Base-by-base conservation (phyloP, 2,113 vertebrate genomes). In the Carettochelys insculpta region DNA sequence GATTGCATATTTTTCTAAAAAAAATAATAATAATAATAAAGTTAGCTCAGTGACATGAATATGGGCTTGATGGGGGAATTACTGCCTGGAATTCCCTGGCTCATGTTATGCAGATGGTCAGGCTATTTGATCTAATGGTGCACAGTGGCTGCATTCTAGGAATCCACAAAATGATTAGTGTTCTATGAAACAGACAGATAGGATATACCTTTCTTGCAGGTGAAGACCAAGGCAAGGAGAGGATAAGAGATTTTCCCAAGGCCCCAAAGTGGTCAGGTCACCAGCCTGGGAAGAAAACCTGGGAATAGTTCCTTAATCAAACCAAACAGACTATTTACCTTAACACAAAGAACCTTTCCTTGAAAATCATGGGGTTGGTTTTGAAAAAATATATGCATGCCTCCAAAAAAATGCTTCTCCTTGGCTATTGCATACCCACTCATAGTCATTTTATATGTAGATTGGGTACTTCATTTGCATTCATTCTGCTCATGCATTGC, bases 401-500 rank as follows among this genome's bases (percentile, higher is more conserved):
- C 68, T 87, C 89, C 84, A 50, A n/a, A 82, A 82, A 87, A 87
- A 78, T 68, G 77, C 87, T 81, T 95, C 73, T 93, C 89, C 87
- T 93, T 95, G 92, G 73, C 89, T 92, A 54, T 87, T 93, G 92
- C 90, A 88, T 92, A 87, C 89, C 91, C 91, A 92, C 93, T 87
- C 84, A 29, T n/a, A 56, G 78, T 38, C 85, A 93, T 91, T 92
- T 71, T 47, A 6, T 76, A 83, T 83, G 89, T 65, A 93, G 89
- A 92, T 87, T 71, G 58, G 19, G 22, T 3, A 54, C 45, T 48
- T 84, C n/a, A 34, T 92, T 92, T 95, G 87, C 89, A 85, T 90
- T 89, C 1, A 0, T 93, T 92, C 58, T 22, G 29, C 61, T 50
- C 52, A 53, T 81, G 38, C 53, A 58, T 71, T 92, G 82, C 1